Base-by-base conservation (phyloP, 2,113 vertebrate genomes). In the Zootoca vivipara region DNA sequence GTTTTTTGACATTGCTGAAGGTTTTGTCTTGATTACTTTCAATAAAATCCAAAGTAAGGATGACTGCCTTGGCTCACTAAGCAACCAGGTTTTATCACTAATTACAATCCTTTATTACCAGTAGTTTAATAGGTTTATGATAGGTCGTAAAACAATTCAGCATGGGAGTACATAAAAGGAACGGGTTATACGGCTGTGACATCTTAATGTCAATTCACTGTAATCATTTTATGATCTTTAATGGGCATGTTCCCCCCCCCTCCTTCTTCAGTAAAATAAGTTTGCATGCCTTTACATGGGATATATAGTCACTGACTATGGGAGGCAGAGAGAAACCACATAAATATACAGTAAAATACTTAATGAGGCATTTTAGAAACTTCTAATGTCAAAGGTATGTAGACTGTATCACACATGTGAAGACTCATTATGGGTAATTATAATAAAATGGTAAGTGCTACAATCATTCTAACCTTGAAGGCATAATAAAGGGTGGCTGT, bases 41-140 rank as follows among this genome's bases (percentile, higher is more conserved):
- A 95, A 97, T 97, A 97, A 97, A 97, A 96, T 92, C 74, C 91
- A 96, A 97, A 97, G 97, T 96, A 96, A 97, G 97, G 97, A 97
- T 97, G 97, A 96, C 96, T 97, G 97, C 96, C 95, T 96, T 96
- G 98, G 97, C 97, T 98, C 97, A 97, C 97, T 98, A 97, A 98
- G 97, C 98, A 98, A 97, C 98, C 98, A 97, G 97, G 97, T 97
- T 98, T 98, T 97, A 98, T 97, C 97, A 96, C 97, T 98, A 98
- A 99, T 99, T 98, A 97, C 96, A 97, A 97, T 98, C 97, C 98
- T 99, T 98, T 98, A 99, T 97, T 97, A 97, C 96, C 97, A 95
- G 97, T 97, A 97, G 98, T 98, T 98, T 97, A 97, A 98, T 98
- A 97, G 97, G 96, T 97, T 98, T 98, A 97, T 97, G 97, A 98